A percentile compares a stretch with the other conserved stretches of the same genome.
Evolutionary conservation across 2,797 vertebrate genomes (phyloP).

Genomic region (Chiroxiphia lanceolata): DNA sequence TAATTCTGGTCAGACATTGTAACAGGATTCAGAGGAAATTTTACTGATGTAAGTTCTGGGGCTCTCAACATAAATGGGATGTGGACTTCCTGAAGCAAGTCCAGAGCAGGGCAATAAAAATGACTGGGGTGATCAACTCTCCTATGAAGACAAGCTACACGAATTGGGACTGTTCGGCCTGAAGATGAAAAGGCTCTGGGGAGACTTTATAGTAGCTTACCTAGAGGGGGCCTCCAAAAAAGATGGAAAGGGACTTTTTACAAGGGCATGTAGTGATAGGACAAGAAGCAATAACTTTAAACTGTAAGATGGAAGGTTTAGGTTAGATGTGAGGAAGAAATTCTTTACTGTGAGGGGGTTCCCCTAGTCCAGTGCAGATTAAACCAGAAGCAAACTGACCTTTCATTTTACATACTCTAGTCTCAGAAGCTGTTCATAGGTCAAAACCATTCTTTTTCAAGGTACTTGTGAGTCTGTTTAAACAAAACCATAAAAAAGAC

Average conservation of each 20-base stretch:
- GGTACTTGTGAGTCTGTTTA: background rate
- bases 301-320: background rate
- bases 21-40: background rate
- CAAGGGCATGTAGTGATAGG: fast-evolving
- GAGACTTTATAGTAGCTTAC: background rate
- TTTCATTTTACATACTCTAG: background rate
- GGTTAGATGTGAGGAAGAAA: background rate
- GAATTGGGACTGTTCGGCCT: background rate
- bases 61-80: background rate
- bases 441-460: background rate
- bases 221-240: background rate
- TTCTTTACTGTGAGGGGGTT: background rate
- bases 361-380: background rate
- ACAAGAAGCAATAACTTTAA: background rate
- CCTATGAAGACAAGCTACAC: background rate
- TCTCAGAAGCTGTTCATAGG: background rate
- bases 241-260: background rate
- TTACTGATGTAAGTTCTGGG: background rate
- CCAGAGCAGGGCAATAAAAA: background rate
- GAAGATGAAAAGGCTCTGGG: background rate
- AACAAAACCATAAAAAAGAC: background rate
- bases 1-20: background rate
- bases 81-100: fast-evolving
- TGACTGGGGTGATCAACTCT: background rate
- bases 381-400: background rate